A percentile compares a stretch with the other conserved stretches of the same genome.
phyloP scores from a whole-genome alignment of 2,797 vertebrate species.

The Pithecia hirsuta region DNA sequence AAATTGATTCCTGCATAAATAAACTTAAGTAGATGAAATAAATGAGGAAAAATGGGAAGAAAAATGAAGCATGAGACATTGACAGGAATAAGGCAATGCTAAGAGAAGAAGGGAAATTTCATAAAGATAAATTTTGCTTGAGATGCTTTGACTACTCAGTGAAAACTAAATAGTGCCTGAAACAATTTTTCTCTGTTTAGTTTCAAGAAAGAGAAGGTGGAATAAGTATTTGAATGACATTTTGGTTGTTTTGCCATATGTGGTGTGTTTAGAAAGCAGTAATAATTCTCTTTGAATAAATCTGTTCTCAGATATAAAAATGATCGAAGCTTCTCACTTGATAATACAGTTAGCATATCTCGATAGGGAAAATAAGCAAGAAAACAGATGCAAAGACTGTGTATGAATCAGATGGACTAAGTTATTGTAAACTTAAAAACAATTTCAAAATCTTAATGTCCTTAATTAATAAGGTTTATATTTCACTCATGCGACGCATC shows the following conservation, averaged over 20 bases:
- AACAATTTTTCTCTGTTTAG: slow-evolving; percentile 70
- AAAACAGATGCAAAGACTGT: not conserved
- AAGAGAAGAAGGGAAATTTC: slow-evolving; percentile 80
- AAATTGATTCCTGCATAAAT: slow-evolving; percentile 75
- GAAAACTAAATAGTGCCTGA: slow-evolving; percentile 45
- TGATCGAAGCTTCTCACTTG: not conserved
- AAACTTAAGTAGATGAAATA: slow-evolving; percentile 75
- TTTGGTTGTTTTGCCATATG: slow-evolving; percentile 37
- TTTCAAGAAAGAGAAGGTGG: not conserved
- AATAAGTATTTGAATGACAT: slow-evolving; percentile 40
- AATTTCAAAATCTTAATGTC: not conserved
- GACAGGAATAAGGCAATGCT: slow-evolving; percentile 77
- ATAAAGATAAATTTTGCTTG: slow-evolving; percentile 77
- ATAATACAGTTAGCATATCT: not conserved
- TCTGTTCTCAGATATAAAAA: not conserved
- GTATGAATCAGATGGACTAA: not conserved
- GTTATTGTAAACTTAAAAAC: not conserved
- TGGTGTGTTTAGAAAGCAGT: not conserved
- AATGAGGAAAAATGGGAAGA: slow-evolving; percentile 61
- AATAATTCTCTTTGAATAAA: slow-evolving; percentile 32
- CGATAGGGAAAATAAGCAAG: not conserved
- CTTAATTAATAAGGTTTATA: not conserved
- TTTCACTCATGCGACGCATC: not conserved
- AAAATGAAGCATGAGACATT: slow-evolving; percentile 79
- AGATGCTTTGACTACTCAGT: slow-evolving; percentile 61